These are phyloP conservation scores for Scyliorhinus canicula DNA, from an alignment of 2,797 vertebrate genomes.

Conservation along the genomic window DNA sequence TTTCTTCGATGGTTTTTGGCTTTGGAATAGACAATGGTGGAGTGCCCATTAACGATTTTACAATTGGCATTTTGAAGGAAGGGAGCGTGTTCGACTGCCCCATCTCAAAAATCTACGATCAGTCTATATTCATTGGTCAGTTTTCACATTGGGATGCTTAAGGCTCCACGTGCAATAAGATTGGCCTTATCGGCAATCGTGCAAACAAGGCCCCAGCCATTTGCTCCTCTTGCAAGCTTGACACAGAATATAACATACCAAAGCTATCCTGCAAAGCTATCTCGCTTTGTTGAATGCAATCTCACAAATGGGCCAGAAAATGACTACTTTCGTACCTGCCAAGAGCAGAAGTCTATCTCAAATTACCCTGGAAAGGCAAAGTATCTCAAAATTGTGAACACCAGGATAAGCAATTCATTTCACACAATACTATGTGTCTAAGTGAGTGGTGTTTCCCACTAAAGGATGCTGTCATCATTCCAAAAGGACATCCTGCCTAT, in stretches of 20 bases:
- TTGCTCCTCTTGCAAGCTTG: neutral
- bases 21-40: neutral
- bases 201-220: neutral
- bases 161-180: neutral
- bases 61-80: neutral
- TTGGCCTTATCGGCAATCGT: neutral
- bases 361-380: too few relatives aligned
- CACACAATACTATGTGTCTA: too few relatives aligned
- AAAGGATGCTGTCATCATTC: too few relatives aligned
- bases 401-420: too few relatives aligned
- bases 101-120: neutral
- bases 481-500: too few relatives aligned
- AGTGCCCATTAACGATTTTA: neutral
- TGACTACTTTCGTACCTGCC: too few relatives aligned
- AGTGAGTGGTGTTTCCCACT: too few relatives aligned
- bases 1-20: neutral
- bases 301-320: neutral
- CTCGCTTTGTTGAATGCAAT: neutral
- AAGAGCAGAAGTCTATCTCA: neutral
- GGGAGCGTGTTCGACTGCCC: neutral
- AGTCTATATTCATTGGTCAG: neutral
- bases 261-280: neutral
- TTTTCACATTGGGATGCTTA: too few relatives aligned
- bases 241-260: neutral
- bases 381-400: too few relatives aligned